Percentiles rank a stretch among this genome's conserved stretches.
phyloP scores from a whole-genome alignment of 1,140 invertebrate genomes.

The Drosophila pectinifera region DNA sequence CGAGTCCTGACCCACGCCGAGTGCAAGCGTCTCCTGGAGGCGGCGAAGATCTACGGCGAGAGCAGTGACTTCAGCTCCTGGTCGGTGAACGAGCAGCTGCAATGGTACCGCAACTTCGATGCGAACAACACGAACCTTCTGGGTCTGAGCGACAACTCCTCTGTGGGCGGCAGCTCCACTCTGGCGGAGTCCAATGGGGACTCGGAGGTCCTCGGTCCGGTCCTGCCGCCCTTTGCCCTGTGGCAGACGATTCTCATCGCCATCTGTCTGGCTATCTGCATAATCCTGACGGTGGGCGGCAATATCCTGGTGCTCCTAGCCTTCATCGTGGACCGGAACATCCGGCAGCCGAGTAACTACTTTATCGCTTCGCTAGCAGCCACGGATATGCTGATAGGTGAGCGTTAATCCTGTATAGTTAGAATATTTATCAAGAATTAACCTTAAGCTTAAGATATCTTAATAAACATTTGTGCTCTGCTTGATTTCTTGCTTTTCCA shows the following conservation, averaged over 20 bases:
- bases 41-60: conserved; percentile 79
- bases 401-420: conserved; percentile 57
- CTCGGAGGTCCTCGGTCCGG: conserved; percentile 85
- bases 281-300: conserved; percentile 96
- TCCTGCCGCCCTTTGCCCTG: conserved; percentile 93
- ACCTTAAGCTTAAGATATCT: not conserved
- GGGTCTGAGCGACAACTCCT: conserved; percentile 44
- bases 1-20: conserved; percentile 87
- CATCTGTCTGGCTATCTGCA: conserved; percentile 94
- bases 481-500: conserved; percentile 85
- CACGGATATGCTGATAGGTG: conserved; percentile 98
- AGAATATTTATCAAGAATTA: conserved; percentile 11
- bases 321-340: conserved; percentile 98
- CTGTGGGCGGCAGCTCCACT: conserved; percentile 14
- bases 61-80: conserved; percentile 70
- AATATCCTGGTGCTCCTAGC: conserved; percentile 98
- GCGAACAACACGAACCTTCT: conserved; percentile 60
- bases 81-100: conserved; percentile 70
- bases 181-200: conserved; percentile 53
- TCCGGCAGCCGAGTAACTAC: conserved; percentile 99
- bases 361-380: conserved; percentile 99
- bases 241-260: conserved; percentile 97
- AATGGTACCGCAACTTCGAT: conserved; percentile 66
- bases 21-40: conserved; percentile 87
- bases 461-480: not conserved